Evolutionary conservation across 2,797 vertebrate species (phyloP), one percentile per base, ranked within the genome.

Genomic region (Tinamus major): DNA sequence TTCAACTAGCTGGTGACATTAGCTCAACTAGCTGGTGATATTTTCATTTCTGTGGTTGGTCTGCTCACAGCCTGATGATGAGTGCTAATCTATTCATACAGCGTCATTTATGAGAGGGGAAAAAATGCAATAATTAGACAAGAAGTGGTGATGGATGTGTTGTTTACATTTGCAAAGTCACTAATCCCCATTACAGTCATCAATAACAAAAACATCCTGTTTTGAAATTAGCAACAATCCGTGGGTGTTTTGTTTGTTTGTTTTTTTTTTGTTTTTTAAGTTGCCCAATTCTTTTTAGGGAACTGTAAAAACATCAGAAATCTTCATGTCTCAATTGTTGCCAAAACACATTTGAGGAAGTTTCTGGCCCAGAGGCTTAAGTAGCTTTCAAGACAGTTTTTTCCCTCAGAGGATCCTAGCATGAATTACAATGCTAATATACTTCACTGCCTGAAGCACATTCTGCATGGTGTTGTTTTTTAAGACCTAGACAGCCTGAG

Each of bases 121-220:
- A 46, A 82, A 78, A 91, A 41, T 82, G 23, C 59, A 84, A 33
- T 79, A 81, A 65, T 95, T 85, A 62, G 65, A 95, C 92, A 61
- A 78, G 39, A 90, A 88, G 91, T 85, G 24, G 78, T 78, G 85
- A 65, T 67, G 62, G 82, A 74, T 64, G 61, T 15, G 42, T 89
- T 92, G 87, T 74, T 97, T 83, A 72, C 62, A 58, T 93, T 97
- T 85, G 81, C 85, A 75, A 90, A 77, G 89, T 87, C 86, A 79
- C 33, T 97, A 74, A 24, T 97, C 95, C 95, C 81, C 62, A 87
- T 87, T 90, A 48, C 82, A 85, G 84, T 76, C 49, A 64, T 88
- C 70, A 85, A 67, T 83, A 95, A 75, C 82, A 94, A 95, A 94
- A 97, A 91, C 79, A 89, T 93, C 92, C 85, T 96, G 87, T 72